Evolutionary conservation across 2,797 vertebrate species (phyloP).

Genomic region (Hafferia zeledoni): DNA sequence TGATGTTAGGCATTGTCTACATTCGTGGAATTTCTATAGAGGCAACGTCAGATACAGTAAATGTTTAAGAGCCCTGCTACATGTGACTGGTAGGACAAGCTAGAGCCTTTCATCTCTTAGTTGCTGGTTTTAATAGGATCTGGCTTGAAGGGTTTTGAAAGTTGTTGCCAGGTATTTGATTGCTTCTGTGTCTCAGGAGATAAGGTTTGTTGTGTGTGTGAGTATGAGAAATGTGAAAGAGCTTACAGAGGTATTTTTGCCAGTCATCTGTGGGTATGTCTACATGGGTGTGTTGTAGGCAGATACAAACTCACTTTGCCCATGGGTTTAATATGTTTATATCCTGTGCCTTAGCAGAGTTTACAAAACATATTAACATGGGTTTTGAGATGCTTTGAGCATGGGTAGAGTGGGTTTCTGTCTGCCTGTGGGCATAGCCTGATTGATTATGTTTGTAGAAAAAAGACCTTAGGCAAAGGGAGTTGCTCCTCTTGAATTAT

Average conservation of each 20-base stretch:
- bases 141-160: slow-evolving; percentile 39
- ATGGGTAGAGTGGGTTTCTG: neutral
- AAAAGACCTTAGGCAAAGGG: neutral
- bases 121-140: slow-evolving; percentile 38
- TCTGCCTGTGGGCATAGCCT: neutral
- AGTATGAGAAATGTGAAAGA: neutral
- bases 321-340: neutral
- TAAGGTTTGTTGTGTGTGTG: neutral
- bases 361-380: neutral
- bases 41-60: neutral
- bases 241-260: neutral
- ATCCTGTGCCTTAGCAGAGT: neutral
- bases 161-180: slow-evolving; percentile 39
- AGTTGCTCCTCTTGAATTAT: neutral
- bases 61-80: slow-evolving; percentile 33
- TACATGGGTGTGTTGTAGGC: neutral
- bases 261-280: neutral
- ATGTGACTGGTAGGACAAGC: neutral
- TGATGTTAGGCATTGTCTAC: slow-evolving; percentile 44
- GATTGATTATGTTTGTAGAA: neutral
- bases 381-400: slow-evolving; percentile 11
- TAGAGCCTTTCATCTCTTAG: slow-evolving; percentile 35
- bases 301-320: neutral
- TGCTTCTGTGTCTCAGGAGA: neutral
- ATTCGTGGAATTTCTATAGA: slow-evolving; percentile 29